Base-by-base conservation (phyloP, 2,888 invertebrate genomes). In the Agrochola lychnidis region DNA sequence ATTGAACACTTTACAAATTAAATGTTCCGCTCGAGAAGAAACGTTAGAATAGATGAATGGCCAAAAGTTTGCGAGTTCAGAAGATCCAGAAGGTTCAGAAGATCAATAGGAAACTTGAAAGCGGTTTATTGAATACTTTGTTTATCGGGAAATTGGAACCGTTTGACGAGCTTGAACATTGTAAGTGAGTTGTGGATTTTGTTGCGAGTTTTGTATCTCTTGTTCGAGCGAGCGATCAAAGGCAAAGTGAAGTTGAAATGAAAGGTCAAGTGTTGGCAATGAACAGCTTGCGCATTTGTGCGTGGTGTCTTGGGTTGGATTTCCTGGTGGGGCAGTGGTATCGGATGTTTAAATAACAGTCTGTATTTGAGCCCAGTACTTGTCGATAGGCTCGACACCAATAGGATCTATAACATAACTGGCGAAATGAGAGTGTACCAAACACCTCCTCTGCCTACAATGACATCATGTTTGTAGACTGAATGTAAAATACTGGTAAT, bases 1-100 rank as follows among this genome's bases (percentile, higher is more conserved):
- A 89, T 83, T 85, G 85, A 77, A 85, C 89, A 86, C 82, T 90
- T 90, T 87, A 87, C 86, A 82, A 84, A 83, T 86, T 73, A 84
- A 83, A 80, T 78, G 64, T 86, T 82, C 57, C 70, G 71, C 68
- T 73, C 56, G 79, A 85, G 62, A 76, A 69, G 67, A 78, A 67
- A 40, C 73, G 63, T 67, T 59, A 48, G 30, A 79, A 61, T 59
- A 70, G 70, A 70, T 42, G 72, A 70, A 73, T 76, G 53, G 82
- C 75, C 51, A 51, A 51, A 40, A 76, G 48, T 71, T 42, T 36
- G n/a, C 4, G 61, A 61, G 51, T 79, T 75, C n/a, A 30, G 25
- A 79, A 76, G 70, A 73, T 79, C 75, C n/a, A 30, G 25, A 79
- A 76, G 70, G 45, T 74, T 73, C 9, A 74, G 36, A 48, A 81